phyloP scores from a whole-genome alignment of 2,113 vertebrate species.

The Vulpes ferrilata region DNA sequence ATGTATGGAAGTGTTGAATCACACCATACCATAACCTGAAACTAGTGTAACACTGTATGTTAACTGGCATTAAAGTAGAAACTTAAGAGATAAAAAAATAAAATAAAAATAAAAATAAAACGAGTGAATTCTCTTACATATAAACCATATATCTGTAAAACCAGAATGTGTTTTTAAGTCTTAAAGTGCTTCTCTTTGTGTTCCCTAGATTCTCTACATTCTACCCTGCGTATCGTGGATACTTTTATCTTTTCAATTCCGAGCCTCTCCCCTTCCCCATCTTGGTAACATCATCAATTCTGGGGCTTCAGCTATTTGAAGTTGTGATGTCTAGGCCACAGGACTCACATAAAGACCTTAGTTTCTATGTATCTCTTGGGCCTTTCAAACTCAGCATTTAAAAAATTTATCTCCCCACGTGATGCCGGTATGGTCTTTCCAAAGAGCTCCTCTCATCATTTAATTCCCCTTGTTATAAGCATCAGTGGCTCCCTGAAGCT shows the following conservation, averaged over 20 bases:
- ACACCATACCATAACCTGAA: not conserved
- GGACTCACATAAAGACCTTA: not conserved
- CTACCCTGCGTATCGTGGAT: not conserved
- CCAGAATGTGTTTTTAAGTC: not conserved
- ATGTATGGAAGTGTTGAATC: not conserved
- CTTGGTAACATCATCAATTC: not conserved
- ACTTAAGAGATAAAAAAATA: not conserved
- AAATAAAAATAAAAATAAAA: not conserved
- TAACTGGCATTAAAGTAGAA: not conserved
- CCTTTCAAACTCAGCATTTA: constrained; percentile 17
- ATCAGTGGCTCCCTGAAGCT: not conserved
- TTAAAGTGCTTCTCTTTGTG: not conserved
- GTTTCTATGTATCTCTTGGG: not conserved
- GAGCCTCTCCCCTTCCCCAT: not conserved
- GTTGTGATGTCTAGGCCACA: not conserved
- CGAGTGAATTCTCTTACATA: not conserved
- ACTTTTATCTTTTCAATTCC: not conserved
- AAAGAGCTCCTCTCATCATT: constrained; percentile 17
- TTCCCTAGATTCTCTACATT: not conserved
- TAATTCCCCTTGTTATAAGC: constrained; percentile 20
- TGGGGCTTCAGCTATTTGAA: not conserved
- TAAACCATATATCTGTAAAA: constrained; percentile 8
- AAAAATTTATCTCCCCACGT: not conserved
- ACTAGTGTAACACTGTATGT: not conserved
- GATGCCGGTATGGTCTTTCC: not conserved